Evolutionary conservation across 2,888 invertebrate species (phyloP), one percentile per base, ranked within the genome.

Genomic region (Mactromeris polynyma): DNA sequence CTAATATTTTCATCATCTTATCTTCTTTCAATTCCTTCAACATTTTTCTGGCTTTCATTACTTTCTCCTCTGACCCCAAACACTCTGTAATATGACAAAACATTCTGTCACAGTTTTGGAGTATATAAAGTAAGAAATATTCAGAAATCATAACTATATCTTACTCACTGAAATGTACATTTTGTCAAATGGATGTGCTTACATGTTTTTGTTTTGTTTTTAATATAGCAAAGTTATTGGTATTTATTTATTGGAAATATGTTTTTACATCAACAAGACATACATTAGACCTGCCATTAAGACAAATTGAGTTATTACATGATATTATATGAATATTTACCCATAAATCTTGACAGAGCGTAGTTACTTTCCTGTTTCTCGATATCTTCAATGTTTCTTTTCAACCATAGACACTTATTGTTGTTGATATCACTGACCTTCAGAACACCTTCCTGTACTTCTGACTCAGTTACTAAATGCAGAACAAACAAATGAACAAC

Each of bases 371-470:
- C 90, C 82, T 92, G 89, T 11, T 93, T 33, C 26, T 94, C 93
- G 36, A 95, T 95, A 46, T 94, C 93, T 4, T 88, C 83, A 46
- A 95, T 94, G 33, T 91, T 92, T 73, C 95, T 91, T 81, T 93
- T 94, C 38, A 95, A 93, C 95, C 95, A 95, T 26, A 95, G 33
- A 84, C 94, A 93, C 19, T 92, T 86, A n/a, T 92, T 90, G 7
- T 89, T 81, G 2, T 73, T 36, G 33, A 73, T 19, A 33, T 33
- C 26, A 2, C 89, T 77, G 31, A 92, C 83, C 36, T 92, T 87
- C 14, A 77, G 69, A 0, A 94, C 21, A 4, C 94, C 94, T 58
- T 91, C 90, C 17, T 90, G 81, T n/a, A 93, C 90, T 69, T 94
- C 94, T 14, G 88, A 86, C 78, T 94, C 94, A 3, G 94, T 94